phyloP scores from a whole-genome alignment of 2,888 invertebrate genomes.

The Polia nebulosa region DNA sequence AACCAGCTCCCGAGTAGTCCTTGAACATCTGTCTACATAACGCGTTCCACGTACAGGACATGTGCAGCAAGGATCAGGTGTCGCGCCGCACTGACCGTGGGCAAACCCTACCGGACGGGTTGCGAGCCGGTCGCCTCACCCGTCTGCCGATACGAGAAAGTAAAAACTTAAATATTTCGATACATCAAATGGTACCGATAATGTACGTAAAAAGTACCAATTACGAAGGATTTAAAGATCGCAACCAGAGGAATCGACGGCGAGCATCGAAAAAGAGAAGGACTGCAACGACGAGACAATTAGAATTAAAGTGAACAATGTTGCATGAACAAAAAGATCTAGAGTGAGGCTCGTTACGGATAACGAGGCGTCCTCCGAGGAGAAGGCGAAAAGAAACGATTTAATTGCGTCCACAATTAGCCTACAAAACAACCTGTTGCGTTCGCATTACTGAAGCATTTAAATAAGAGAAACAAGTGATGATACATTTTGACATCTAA shows the following conservation, averaged over 20 bases:
- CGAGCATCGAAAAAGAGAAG: constrained; percentile 56
- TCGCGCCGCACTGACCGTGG: constrained; percentile 88
- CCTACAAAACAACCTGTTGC: constrained; percentile 86
- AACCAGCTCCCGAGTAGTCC: constrained; percentile 73
- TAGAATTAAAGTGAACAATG: constrained; percentile 76
- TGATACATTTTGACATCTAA: constrained; percentile 60
- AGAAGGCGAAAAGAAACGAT: constrained; percentile 81
- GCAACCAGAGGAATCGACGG: constrained; percentile 56
- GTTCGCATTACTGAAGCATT: constrained; percentile 74
- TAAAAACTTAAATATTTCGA: constrained; percentile 77
- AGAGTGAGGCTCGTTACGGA: constrained; percentile 76
- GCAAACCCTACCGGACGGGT: constrained; percentile 83
- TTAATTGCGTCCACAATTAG: constrained; percentile 85
- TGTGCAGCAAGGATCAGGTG: constrained; percentile 88
- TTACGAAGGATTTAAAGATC: constrained; percentile 65
- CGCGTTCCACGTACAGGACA: constrained; percentile 74
- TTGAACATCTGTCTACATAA: constrained; percentile 82
- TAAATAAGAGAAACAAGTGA: constrained; percentile 68
- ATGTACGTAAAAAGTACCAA: constrained; percentile 63
- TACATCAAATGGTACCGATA: constrained; percentile 71
- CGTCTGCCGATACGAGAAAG: constrained; percentile 74
- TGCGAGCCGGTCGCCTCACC: constrained; percentile 75
- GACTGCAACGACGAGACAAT: constrained; percentile 68
- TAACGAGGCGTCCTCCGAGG: constrained; percentile 76
- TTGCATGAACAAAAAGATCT: constrained; percentile 75